Base-by-base conservation (phyloP, 2,888 invertebrate species). In the Hypsopygia costalis region DNA sequence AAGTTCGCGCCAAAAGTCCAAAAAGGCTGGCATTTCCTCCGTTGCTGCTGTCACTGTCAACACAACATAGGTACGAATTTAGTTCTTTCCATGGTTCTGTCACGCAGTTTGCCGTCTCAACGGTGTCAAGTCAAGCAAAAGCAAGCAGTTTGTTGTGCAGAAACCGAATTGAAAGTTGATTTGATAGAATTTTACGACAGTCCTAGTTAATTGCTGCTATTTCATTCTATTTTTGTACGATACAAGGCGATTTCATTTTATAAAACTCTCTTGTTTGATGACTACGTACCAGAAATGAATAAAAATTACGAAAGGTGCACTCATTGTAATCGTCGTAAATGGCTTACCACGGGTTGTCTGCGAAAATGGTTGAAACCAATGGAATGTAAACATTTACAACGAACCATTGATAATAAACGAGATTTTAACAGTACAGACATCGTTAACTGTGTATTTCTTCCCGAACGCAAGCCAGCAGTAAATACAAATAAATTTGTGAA, bases 381-480 rank as follows among this genome's bases (percentile, higher is more conserved):
- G 68, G 87, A 88, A 81, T 88, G 86, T 80, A 88, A 87, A 85
- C 87, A 88, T 75, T 73, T 81, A 52, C 86, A 83, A 63, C 62
- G 86, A 62, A 80, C 66, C 54, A 76, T 80, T 58, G 87, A 87
- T 66, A 80, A 57, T 58, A 86, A 85, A 68, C 71, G 79, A 52
- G 87, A 87, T 62, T 80, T 68, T 46, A 80, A 58, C 52, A 80
- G 78, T 58, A 62, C 81, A 42, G 81, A 83, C 65, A 80, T 85
- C 46, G 81, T 81, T 31, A 83, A 81, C 49, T 77, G 81, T 54
- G 79, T 81, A 9, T 78, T 85, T 66, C 58, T 83, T 55, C 71
- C 78, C 11, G 87, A 88, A 44, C 74, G 81, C 12, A 85, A 79
- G 47, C 54, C 78, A 46, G 58, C 76, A 28, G 62, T 71, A 27